Evolutionary conservation across 2,888 invertebrate species (phyloP), one percentile per base, ranked within the genome.

Genomic region (Dendrolimus pini): DNA sequence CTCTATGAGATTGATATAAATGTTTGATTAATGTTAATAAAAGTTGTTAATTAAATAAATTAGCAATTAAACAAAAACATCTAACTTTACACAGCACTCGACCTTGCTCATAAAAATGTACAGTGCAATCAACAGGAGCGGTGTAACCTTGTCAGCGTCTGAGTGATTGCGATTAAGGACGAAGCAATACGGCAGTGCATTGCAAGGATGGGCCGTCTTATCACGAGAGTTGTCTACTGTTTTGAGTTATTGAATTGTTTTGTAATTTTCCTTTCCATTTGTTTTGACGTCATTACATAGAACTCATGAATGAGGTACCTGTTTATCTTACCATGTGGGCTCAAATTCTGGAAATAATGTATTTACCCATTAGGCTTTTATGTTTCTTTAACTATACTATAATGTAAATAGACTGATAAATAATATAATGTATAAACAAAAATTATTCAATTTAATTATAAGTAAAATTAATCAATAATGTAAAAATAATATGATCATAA

Each of bases 121-220:
- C 62, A 60, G 56, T 59, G 61, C 63, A 64, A 66, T 64, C 68
- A 66, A 65, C 62, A 62, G 69, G 64, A 74, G 62, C 64, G 65
- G 63, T 58, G 62, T 70, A 72, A 76, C 85, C 84, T 84, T 82
- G 81, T 76, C 74, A 71, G 65, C 65, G 63, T 62, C 62, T 71
- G 74, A 77, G 68, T 71, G 77, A 75, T 77, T 74, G 71, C 71
- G 77, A 80, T 77, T 75, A 75, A 75, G 70, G 66, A 70, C 65
- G 69, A 71, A 72, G 75, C 74, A 74, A 75, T 69, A 66, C 61
- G 59, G 59, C 58, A 42, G 65, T 54, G 30, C 30, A 54, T 54
- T 60, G 58, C 64, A 60, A 70, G 72, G 68, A 71, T 68, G 65
- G 58, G 61, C 55, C 60, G 60, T 60, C 66, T 75, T 77, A 77